Evolutionary conservation across 2,113 vertebrate genomes (phyloP).

Genomic region (Hippocampus abdominalis): DNA sequence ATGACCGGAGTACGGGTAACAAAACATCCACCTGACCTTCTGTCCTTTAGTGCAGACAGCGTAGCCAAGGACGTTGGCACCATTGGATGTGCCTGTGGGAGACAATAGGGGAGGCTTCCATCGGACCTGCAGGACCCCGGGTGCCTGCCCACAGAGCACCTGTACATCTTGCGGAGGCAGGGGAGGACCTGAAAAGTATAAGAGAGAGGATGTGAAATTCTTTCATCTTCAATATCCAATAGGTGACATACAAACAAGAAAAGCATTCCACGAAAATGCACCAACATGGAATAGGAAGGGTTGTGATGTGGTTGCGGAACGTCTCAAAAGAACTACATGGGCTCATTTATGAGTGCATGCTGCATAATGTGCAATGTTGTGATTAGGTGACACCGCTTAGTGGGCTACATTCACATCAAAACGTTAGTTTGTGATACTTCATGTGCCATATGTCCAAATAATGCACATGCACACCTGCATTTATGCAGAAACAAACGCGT

Average conservation of each 20-base stretch:
- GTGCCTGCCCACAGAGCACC: constrained; percentile 79
- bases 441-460: not conserved
- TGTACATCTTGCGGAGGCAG: constrained; percentile 83
- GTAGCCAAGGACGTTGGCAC: constrained; percentile 88
- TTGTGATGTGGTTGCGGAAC: constrained; percentile 9
- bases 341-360: constrained; percentile 3
- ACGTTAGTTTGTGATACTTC: constrained; percentile 10
- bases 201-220: constrained; percentile 9
- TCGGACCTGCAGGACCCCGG: constrained; percentile 80
- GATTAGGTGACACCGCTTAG: constrained; percentile 5
- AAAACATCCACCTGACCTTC: constrained; percentile 72
- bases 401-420: constrained; percentile 23
- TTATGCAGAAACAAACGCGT: constrained; percentile 37
- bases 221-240: not conserved
- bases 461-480: constrained; percentile 40
- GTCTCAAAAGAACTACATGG: constrained; percentile 9
- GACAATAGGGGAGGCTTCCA: constrained; percentile 89
- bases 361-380: constrained; percentile 4
- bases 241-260: not conserved
- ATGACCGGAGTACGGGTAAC: not conserved
- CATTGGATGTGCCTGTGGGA: constrained; percentile 84
- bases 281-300: constrained; percentile 14
- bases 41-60: constrained; percentile 91
- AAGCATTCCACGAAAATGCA: constrained; percentile 43
- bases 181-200: constrained; percentile 79